Evolutionary conservation across 2,888 invertebrate species (phyloP).

Genomic region (Macrosiphum euphorbiae): DNA sequence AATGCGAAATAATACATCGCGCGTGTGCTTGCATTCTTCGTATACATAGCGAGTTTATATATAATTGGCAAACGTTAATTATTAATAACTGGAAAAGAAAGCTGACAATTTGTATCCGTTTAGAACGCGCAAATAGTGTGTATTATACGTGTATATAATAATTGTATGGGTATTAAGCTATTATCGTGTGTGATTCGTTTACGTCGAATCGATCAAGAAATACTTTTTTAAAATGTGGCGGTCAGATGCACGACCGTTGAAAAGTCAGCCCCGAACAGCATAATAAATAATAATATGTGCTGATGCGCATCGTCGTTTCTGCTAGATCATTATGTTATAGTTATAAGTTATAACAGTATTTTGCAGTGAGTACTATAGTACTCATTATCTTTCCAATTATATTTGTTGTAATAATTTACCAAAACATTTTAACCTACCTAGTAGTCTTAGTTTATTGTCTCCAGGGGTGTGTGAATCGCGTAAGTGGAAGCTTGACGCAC

Average conservation of each 20-base stretch:
- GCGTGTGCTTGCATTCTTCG: background rate
- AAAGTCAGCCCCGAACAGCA: background rate
- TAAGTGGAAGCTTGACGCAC: background rate
- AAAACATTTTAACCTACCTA: background rate
- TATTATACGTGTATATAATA: background rate
- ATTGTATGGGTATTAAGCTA: background rate
- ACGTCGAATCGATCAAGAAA: background rate
- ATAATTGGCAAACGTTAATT: conserved; percentile 44
- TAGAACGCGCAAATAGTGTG: background rate
- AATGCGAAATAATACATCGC: conserved; percentile 15
- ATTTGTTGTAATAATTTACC: background rate
- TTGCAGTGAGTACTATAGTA: background rate
- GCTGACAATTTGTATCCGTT: conserved; percentile 19
- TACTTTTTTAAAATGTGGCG: background rate
- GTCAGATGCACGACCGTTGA: background rate
- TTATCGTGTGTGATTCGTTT: background rate
- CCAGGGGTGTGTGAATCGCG: background rate
- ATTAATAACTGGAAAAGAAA: conserved; percentile 43
- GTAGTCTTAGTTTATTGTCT: background rate
- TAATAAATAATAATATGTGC: background rate
- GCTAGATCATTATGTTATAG: background rate
- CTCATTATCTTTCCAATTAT: background rate
- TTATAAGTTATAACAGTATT: background rate
- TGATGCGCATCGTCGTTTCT: background rate
- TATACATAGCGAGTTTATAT: background rate